A percentile compares a stretch with the other conserved stretches of the same genome.
These are phyloP conservation scores for Daktulosphaira vitifoliae DNA, from an alignment of 1,140 invertebrate genomes.

Conservation along the genomic window DNA sequence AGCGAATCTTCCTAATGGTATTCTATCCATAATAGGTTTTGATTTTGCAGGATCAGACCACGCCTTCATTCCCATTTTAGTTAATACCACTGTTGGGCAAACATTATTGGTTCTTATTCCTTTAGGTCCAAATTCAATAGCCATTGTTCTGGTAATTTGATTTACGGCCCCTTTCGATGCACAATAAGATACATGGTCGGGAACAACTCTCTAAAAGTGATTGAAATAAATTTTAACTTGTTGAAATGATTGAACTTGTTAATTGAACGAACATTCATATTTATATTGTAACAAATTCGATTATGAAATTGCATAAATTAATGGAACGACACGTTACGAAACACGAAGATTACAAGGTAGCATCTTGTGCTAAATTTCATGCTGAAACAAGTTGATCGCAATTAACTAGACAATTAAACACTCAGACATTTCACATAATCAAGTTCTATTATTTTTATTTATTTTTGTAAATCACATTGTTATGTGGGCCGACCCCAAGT, in stretches of 20 bases:
- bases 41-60: constrained; percentile 73
- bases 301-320: background rate
- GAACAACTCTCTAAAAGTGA: constrained; percentile 50
- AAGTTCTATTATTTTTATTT: no score
- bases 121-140: constrained; percentile 72
- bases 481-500: no score
- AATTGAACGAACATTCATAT: background rate
- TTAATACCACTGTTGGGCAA: constrained; percentile 87
- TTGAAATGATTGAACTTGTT: background rate
- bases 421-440: no score
- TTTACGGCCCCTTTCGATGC: constrained; percentile 54
- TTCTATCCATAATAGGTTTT: constrained; percentile 61
- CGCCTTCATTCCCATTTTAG: constrained; percentile 70
- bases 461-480: no score
- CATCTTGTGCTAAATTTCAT: no score
- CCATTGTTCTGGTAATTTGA: constrained; percentile 58
- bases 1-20: constrained; percentile 62
- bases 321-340: background rate
- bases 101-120: constrained; percentile 82
- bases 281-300: background rate
- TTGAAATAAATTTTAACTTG: background rate
- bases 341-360: no score
- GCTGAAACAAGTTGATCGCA: no score
- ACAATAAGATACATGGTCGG: constrained; percentile 70
- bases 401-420: no score